Conservation (phyloP, 2,797 vertebrate species). For the Acanthis flammea region DNA sequence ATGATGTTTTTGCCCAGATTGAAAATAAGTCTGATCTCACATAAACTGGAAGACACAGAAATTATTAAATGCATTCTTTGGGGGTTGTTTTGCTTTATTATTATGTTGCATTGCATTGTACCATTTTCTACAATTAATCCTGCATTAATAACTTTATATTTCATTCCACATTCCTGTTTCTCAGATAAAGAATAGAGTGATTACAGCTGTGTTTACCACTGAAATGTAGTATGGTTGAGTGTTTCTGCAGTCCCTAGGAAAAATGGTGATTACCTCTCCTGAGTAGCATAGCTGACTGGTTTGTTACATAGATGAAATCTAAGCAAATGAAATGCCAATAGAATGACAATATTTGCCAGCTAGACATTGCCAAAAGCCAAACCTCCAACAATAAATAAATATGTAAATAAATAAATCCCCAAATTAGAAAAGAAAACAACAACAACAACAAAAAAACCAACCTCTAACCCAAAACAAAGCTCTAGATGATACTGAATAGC, state of each 20-base stretch:
- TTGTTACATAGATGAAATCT: background rate
- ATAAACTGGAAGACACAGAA: background rate
- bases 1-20: conserved; percentile 3
- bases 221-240: background rate
- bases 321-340: background rate
- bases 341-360: background rate
- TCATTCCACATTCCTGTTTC: background rate
- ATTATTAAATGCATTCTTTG: background rate
- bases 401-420: background rate
- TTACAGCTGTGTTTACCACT: background rate
- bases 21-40: conserved; percentile 15
- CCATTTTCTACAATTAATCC: background rate
- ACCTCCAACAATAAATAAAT: background rate
- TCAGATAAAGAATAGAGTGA: background rate
- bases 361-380: background rate
- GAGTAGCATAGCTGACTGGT: background rate
- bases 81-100: background rate
- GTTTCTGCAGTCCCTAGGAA: background rate
- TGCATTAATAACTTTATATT: background rate
- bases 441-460: too few relatives aligned
- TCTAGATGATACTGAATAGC: background rate
- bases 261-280: background rate
- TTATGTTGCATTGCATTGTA: background rate
- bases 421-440: background rate
- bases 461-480: background rate